Conservation (phyloP, 2,888 invertebrate species). For the Phymatocera aterrima region DNA sequence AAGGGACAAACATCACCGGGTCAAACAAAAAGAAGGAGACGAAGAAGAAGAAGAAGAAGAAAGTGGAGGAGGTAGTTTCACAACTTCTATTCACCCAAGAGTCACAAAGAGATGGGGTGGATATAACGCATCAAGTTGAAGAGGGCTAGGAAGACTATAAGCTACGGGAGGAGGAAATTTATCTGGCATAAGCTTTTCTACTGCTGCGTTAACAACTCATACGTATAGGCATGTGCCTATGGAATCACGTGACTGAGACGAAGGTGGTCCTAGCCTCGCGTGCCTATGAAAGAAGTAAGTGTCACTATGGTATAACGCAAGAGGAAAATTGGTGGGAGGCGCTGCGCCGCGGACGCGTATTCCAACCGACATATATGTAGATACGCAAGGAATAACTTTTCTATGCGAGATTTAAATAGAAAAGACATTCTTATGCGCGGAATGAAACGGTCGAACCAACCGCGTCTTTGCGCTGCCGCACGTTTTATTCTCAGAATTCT, state of each 20-base stretch:
- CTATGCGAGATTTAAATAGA: constrained; percentile 37
- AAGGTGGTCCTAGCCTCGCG: constrained; percentile 22
- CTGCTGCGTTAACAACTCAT: constrained; percentile 23
- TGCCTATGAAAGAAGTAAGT: no score
- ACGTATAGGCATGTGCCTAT: constrained; percentile 9
- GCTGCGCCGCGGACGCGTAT: not conserved
- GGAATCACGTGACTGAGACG: constrained; percentile 27
- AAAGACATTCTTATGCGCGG: constrained; percentile 27
- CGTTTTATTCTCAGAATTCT: constrained; percentile 15
- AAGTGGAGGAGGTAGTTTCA: not conserved
- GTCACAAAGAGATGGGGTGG: not conserved
- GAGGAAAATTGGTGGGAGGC: constrained; percentile 30
- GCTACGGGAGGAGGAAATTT: constrained; percentile 15
- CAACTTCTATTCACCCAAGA: constrained; percentile 19
- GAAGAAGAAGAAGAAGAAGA: no score
- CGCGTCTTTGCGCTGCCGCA: not conserved
- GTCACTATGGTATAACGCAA: not conserved
- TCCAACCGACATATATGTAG: not conserved
- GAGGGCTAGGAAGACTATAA: not conserved
- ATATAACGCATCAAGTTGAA: not conserved
- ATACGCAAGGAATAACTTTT: constrained; percentile 19
- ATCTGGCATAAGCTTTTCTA: constrained; percentile 30
- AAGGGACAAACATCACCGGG: not conserved
- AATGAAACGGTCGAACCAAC: constrained; percentile 14
- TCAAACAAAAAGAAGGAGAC: no score